A percentile compares a stretch with the other conserved stretches of the same genome.
Conservation (phyloP, 2,888 invertebrate species). For the Catonia carolina region DNA sequence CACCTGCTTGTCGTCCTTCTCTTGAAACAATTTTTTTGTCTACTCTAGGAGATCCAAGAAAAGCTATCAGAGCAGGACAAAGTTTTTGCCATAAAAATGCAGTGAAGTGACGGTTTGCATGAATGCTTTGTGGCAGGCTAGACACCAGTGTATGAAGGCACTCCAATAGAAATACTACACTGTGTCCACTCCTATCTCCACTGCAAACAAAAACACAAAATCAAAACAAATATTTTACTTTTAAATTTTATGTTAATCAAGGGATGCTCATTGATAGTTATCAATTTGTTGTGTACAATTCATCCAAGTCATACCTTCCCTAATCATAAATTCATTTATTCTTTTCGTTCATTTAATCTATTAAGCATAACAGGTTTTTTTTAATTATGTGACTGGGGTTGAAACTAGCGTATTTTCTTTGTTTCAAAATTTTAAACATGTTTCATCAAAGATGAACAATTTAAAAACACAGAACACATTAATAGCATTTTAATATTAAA, state of each 20-base stretch:
- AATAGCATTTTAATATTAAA: no score
- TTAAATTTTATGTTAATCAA: background rate
- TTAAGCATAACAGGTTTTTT: no score
- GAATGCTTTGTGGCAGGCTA: slow-evolving; percentile 73
- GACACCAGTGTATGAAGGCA: slow-evolving; percentile 79
- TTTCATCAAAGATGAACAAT: no score
- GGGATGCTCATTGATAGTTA: background rate
- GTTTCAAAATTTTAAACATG: no score
- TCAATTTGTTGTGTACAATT: background rate
- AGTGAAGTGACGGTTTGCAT: slow-evolving; percentile 77
- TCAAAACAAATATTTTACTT: background rate
- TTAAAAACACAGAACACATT: no score
- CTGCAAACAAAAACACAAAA: slow-evolving; percentile 42
- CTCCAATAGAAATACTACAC: slow-evolving; percentile 74
- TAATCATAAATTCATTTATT: no score
- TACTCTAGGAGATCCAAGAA: slow-evolving; percentile 80
- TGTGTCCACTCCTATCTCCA: slow-evolving; percentile 45
- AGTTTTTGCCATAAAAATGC: slow-evolving; percentile 89
- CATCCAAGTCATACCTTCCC: no score
- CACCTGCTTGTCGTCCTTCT: slow-evolving; percentile 45
- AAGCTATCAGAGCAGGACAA: slow-evolving; percentile 80
- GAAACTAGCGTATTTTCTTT: no score
- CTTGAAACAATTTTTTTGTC: slow-evolving; percentile 65
- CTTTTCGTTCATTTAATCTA: no score
- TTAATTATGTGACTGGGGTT: no score